Percentiles rank a stretch among this genome's conserved stretches.
Conservation (phyloP, 2,113 vertebrate genomes). For the Cisticola juncidis region DNA sequence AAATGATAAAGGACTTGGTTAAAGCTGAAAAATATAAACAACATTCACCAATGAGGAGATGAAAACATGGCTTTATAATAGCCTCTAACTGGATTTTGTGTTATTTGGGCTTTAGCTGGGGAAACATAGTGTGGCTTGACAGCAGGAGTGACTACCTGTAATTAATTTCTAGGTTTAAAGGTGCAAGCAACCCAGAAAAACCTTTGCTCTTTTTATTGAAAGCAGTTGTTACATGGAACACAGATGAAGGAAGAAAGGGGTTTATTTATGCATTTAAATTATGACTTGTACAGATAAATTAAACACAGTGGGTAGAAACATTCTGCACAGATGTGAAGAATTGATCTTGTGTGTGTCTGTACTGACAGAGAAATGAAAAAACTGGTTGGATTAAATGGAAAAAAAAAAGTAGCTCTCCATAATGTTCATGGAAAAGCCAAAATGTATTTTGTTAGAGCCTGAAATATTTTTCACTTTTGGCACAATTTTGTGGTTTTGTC, state of each 20-base stretch:
- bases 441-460: neutral
- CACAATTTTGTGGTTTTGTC: neutral
- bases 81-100: neutral
- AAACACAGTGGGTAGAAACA: neutral
- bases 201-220: conserved; percentile 1
- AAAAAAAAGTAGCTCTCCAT: neutral
- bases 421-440: neutral
- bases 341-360: neutral
- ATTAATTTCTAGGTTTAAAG: conserved; percentile 28
- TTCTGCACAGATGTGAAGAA: conserved; percentile 9
- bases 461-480: neutral
- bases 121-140: neutral
- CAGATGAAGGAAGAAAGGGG: neutral
- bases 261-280: conserved; percentile 24
- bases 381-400: neutral
- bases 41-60: neutral
- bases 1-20: neutral
- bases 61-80: neutral
- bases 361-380: neutral
- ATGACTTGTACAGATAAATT: neutral
- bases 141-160: neutral
- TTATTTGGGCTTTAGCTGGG: neutral
- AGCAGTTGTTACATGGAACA: neutral
- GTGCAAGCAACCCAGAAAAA: neutral
- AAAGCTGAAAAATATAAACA: conserved; percentile 3